Evolutionary conservation across 2,797 vertebrate species (phyloP).

Genomic region (Margarornis squamiger): DNA sequence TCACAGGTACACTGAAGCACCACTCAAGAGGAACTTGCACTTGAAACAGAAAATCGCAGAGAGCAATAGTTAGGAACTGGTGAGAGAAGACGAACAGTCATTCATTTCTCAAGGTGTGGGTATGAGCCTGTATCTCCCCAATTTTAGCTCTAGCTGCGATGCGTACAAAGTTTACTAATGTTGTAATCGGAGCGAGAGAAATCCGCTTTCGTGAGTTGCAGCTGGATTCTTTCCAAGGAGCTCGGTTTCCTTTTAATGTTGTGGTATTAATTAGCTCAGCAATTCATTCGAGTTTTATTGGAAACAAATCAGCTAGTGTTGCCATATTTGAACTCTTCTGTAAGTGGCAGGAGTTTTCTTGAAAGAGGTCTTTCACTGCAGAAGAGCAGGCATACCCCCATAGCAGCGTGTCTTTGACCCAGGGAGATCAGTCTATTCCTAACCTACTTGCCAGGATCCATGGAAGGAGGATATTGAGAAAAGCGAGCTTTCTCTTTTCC

Average conservation of each 20-base stretch:
- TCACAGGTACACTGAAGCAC: neutral
- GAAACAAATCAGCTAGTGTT: neutral
- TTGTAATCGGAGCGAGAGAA: neutral
- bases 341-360: neutral
- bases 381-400: neutral
- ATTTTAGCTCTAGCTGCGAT: neutral
- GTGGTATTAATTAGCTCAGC: slow-evolving; percentile 34
- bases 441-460: neutral
- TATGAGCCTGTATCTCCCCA: neutral
- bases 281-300: slow-evolving; percentile 9
- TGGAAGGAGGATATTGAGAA: neutral
- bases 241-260: slow-evolving; percentile 9
- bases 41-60: neutral
- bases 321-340: neutral
- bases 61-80: neutral
- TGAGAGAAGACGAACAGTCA: neutral
- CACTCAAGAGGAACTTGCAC: neutral
- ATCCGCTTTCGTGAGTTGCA: neutral
- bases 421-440: neutral
- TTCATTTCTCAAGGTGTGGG: neutral
- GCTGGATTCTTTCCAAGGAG: slow-evolving; percentile 24
- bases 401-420: neutral
- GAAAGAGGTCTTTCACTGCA: neutral
- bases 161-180: neutral
- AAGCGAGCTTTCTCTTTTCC: neutral